Percentiles rank a stretch among this genome's conserved stretches.
Conservation (phyloP, 2,888 invertebrate species). For the Drosophila kambysellisi region DNA sequence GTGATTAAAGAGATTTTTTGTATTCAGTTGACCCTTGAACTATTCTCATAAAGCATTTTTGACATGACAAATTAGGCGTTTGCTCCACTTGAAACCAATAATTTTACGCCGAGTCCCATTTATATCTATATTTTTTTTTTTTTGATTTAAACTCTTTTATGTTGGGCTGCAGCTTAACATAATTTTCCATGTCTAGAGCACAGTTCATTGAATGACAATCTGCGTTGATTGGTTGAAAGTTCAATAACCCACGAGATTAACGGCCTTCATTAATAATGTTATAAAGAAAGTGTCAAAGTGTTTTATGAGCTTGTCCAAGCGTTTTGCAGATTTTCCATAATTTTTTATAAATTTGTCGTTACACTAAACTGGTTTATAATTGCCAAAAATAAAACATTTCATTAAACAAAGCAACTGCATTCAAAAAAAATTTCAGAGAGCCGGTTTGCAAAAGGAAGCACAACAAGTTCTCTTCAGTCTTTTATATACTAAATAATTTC, state of each 20-base stretch:
- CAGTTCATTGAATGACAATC: conserved; percentile 14
- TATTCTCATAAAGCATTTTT: conserved; percentile 1
- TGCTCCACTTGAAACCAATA: neutral
- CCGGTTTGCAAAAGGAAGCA: conserved; percentile 38
- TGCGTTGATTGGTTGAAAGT: conserved; percentile 38
- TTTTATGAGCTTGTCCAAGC: conserved; percentile 44
- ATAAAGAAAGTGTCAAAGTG: conserved; percentile 69
- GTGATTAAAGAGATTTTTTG: neutral
- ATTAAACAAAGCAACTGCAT: conserved; percentile 38
- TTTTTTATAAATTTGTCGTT: conserved; percentile 40
- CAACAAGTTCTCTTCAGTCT: conserved; percentile 31
- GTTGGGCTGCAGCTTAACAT: neutral
- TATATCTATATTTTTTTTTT: neutral
- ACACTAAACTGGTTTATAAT: conserved; percentile 71
- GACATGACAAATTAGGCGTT: neutral
- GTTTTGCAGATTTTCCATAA: conserved; percentile 57
- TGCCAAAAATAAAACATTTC: conserved; percentile 31
- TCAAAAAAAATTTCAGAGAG: conserved; percentile 12
- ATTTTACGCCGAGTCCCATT: neutral
- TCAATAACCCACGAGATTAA: conserved; percentile 62
- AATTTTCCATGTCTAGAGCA: neutral
- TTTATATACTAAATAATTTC: conserved; percentile 32
- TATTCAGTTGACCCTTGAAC: neutral
- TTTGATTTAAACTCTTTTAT: neutral
- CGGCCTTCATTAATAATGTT: conserved; percentile 38